Evolutionary conservation across 2,113 vertebrate genomes (phyloP).

Genomic region (Paralichthys olivaceus): DNA sequence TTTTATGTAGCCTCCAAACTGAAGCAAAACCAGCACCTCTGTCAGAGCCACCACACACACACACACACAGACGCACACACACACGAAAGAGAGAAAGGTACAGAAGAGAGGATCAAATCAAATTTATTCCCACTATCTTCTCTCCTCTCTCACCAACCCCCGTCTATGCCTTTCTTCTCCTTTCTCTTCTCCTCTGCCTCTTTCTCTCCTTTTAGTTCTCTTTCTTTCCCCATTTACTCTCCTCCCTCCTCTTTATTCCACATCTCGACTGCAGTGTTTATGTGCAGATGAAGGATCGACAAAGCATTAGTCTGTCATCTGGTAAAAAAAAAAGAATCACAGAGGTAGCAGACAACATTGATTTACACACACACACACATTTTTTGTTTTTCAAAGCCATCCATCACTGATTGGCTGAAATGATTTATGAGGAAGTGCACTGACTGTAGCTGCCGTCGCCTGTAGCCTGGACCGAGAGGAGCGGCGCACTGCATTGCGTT

Average conservation of each 20-base stretch:
- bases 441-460: slow-evolving; percentile 19
- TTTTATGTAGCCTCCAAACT: slow-evolving; percentile 63
- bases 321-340: neutral
- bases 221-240: slow-evolving; percentile 8
- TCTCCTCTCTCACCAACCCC: slow-evolving; percentile 38
- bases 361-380: slow-evolving; percentile 41
- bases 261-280: slow-evolving; percentile 12
- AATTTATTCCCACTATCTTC: slow-evolving; percentile 61
- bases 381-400: slow-evolving; percentile 37
- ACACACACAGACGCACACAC: slow-evolving; percentile 45
- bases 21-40: slow-evolving; percentile 57
- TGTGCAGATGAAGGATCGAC: slow-evolving; percentile 29
- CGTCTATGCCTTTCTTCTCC: neutral
- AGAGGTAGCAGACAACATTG: slow-evolving; percentile 43
- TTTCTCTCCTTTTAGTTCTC: neutral
- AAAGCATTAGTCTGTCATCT: slow-evolving; percentile 56
- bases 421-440: slow-evolving; percentile 55
- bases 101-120: slow-evolving; percentile 50
- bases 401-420: slow-evolving; percentile 58
- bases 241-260: slow-evolving; percentile 8
- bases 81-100: neutral
- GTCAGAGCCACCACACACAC: slow-evolving; percentile 36
- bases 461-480: slow-evolving; percentile 29
- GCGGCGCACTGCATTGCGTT: slow-evolving; percentile 42
- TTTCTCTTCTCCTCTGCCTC: neutral